Percentiles rank a stretch among this genome's conserved stretches.
These are phyloP conservation scores for Myopa tessellatipennis DNA, from an alignment of 2,888 invertebrate species.

Conservation along the genomic window DNA sequence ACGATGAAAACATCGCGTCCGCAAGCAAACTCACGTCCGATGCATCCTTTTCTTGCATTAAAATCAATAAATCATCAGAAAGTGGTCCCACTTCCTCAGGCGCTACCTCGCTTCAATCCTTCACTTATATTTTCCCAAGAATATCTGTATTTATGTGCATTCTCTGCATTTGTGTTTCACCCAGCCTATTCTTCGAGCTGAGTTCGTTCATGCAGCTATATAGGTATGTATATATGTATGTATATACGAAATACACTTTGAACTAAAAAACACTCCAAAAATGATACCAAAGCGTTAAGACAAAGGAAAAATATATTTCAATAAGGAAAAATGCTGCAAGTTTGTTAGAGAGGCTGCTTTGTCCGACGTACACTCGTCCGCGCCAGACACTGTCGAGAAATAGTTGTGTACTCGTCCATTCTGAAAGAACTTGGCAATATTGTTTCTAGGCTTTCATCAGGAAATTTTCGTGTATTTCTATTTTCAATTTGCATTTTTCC, in stretches of 20 bases:
- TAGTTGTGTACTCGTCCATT: constrained; percentile 39
- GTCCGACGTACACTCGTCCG: constrained; percentile 26
- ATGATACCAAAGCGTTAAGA: constrained; percentile 48
- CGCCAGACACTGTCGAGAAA: constrained; percentile 32
- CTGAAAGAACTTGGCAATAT: constrained; percentile 38
- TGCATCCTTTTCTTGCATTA: constrained; percentile 34
- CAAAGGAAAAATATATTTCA: constrained; percentile 48
- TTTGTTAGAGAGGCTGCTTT: constrained; percentile 35
- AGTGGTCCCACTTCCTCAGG: constrained; percentile 45
- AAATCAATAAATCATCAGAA: constrained; percentile 51
- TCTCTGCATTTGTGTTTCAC: constrained; percentile 31
- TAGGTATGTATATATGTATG: not conserved
- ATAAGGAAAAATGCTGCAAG: constrained; percentile 39
- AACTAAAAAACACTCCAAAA: constrained; percentile 38
- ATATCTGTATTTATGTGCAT: constrained; percentile 16
- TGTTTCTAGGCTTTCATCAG: constrained; percentile 46
- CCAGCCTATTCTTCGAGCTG: constrained; percentile 16
- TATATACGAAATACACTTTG: constrained; percentile 2
- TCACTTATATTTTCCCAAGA: constrained; percentile 37
- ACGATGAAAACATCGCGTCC: constrained; percentile 32
- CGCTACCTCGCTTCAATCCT: constrained; percentile 34
- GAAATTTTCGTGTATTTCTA: constrained; percentile 40
- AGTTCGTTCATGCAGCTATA: constrained; percentile 13
- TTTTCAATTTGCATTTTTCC: constrained; percentile 39
- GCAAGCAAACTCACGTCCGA: constrained; percentile 32